These are phyloP conservation scores for Stylophora pistillata DNA, from an alignment of 64 coral and sea anemone genomes.

Conservation along the genomic window DNA sequence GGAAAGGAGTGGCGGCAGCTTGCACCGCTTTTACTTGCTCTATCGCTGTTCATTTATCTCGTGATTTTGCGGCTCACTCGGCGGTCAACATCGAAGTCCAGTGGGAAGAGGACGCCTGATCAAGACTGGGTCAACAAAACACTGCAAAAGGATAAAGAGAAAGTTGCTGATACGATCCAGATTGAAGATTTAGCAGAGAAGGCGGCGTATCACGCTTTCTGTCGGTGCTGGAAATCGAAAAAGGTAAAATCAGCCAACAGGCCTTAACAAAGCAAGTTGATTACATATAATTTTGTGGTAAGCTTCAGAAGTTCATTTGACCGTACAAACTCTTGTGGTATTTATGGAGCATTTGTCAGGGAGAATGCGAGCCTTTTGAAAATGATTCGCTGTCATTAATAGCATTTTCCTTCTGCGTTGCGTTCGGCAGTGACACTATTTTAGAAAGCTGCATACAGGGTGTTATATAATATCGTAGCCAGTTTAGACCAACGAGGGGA, in stretches of 20 bases:
- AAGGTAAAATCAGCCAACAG: slow-evolving; percentile 35
- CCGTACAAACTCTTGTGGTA: too few species aligned
- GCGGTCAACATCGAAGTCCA: slow-evolving; percentile 23
- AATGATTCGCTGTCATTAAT: too few species aligned
- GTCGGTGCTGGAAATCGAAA: slow-evolving; percentile 93
- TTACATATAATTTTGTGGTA: background rate
- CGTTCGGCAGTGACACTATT: too few species aligned
- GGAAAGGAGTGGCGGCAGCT: slow-evolving; percentile 71
- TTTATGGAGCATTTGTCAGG: too few species aligned
- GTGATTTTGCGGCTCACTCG: slow-evolving; percentile 44
- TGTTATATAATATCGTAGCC: too few species aligned
- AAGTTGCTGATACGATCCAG: slow-evolving; percentile 77
- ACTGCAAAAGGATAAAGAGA: slow-evolving; percentile 72
- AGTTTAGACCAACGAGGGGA: too few species aligned
- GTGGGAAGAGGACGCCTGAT: slow-evolving; percentile 18
- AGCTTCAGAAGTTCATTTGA: too few species aligned
- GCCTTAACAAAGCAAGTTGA: slow-evolving; percentile 1
- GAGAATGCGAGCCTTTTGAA: too few species aligned
- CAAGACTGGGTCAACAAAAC: slow-evolving; percentile 80
- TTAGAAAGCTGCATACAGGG: too few species aligned
- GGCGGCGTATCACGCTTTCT: slow-evolving; percentile 51
- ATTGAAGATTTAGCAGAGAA: slow-evolving; percentile 97
- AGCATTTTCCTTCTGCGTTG: too few species aligned
- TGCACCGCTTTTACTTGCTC: slow-evolving; percentile 56
- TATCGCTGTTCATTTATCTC: slow-evolving; percentile 62